phyloP scores from a whole-genome alignment of 2,797 vertebrate species.

The Cynopterus sphinx region DNA sequence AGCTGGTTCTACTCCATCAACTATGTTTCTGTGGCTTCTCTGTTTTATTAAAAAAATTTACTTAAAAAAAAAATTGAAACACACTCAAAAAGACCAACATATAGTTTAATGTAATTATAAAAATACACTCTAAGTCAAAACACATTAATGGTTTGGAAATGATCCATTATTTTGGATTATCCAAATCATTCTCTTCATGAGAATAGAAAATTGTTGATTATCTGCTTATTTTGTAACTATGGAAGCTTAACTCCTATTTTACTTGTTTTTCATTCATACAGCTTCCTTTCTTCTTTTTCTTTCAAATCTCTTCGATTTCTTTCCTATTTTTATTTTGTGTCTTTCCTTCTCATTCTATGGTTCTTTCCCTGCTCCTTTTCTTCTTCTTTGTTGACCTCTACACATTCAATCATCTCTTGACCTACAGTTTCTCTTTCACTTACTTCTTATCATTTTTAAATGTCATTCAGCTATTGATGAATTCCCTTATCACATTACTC shows the following conservation, averaged over 20 bases:
- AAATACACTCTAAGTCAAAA: not conserved
- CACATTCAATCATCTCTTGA: not conserved
- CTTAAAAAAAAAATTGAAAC: not conserved
- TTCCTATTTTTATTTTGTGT: not conserved
- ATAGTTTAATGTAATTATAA: not conserved
- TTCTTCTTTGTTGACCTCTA: not conserved
- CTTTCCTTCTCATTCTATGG: not conserved
- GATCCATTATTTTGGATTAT: not conserved
- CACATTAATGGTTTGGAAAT: not conserved
- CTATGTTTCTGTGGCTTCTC: not conserved
- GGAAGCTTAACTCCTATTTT: not conserved
- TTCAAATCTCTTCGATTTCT: not conserved
- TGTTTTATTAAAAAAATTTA: not conserved
- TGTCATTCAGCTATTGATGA: not conserved
- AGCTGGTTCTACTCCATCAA: not conserved
- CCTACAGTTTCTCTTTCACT: not conserved
- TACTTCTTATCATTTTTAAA: not conserved
- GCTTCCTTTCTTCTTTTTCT: not conserved
- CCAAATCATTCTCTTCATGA: not conserved
- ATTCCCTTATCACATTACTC: not conserved
- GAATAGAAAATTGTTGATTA: not conserved
- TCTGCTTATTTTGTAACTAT: not conserved
- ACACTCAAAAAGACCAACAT: not conserved
- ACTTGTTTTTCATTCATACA: not conserved
- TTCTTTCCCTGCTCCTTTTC: no score